phyloP scores from a whole-genome alignment of 2,888 invertebrate species.

The Pyrrhosoma nymphula region DNA sequence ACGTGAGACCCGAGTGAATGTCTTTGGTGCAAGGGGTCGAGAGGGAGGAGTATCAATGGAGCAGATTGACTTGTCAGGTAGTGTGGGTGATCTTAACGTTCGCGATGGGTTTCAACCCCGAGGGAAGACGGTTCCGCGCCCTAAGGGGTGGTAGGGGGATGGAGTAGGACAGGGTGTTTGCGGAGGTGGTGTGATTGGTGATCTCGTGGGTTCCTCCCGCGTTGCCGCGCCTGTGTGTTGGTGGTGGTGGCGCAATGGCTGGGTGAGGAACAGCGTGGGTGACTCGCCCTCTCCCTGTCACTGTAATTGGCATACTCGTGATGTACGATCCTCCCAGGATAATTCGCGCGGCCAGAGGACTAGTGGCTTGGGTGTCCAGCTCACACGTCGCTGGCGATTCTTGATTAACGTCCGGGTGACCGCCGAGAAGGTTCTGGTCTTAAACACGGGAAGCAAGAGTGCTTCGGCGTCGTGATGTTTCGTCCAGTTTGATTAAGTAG shows the following conservation, averaged over 20 bases:
- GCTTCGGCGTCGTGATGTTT: neutral
- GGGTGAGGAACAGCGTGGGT: conserved; percentile 6
- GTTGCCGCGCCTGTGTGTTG: neutral
- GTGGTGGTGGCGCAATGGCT: neutral
- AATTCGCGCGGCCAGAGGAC: conserved; percentile 53
- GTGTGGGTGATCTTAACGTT: conserved; percentile 39
- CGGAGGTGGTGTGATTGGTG: conserved; percentile 58
- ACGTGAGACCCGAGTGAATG: neutral
- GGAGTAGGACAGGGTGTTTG: neutral
- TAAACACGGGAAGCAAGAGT: conserved; percentile 32
- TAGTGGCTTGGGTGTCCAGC: conserved; percentile 60
- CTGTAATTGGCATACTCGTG: conserved; percentile 65
- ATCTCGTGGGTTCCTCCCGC: conserved; percentile 3
- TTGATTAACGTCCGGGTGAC: conserved; percentile 45
- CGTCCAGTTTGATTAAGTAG: conserved; percentile 17
- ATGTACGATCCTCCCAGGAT: conserved; percentile 61
- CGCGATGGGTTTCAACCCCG: neutral
- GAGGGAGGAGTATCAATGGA: neutral
- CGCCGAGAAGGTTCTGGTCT: conserved; percentile 28
- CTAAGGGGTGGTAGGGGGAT: neutral
- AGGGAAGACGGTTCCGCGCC: neutral
- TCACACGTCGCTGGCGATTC: conserved; percentile 44
- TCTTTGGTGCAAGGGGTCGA: neutral
- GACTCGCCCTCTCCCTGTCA: conserved; percentile 37
- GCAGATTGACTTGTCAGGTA: conserved; percentile 25